A percentile compares a stretch with the other conserved stretches of the same genome.
These are phyloP conservation scores for Coendou prehensilis DNA, from an alignment of 2,797 vertebrate species.

Conservation along the genomic window DNA sequence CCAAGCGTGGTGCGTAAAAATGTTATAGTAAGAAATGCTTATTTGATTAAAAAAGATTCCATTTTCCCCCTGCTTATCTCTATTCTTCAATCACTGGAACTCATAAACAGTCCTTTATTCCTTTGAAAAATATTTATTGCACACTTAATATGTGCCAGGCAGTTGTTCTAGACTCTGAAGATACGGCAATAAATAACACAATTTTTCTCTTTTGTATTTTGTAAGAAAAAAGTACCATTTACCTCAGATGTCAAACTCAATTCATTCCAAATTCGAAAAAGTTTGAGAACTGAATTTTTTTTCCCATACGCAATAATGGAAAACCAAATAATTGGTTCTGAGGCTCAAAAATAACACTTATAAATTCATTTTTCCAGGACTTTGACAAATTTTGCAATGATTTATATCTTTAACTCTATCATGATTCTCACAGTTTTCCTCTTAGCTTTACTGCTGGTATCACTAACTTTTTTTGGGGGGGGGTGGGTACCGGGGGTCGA, in stretches of 20 bases:
- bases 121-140: conserved; percentile 36
- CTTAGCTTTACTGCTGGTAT: neutral
- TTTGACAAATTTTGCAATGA: neutral
- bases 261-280: neutral
- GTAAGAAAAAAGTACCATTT: conserved; percentile 24
- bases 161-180: conserved; percentile 28
- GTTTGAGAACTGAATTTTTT: neutral
- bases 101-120: conserved; percentile 24
- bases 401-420: neutral
- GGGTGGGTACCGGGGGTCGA: no score
- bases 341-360: neutral
- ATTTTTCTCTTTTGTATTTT: conserved; percentile 49
- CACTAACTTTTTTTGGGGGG: neutral
- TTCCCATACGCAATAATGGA: neutral
- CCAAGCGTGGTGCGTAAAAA: neutral
- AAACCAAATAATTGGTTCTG: neutral
- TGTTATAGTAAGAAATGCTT: neutral
- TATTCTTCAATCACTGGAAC: conserved; percentile 52
- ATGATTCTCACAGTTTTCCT: neutral
- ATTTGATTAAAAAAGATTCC: neutral
- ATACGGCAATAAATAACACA: conserved; percentile 1
- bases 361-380: neutral
- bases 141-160: neutral
- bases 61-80: conserved; percentile 56
- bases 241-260: neutral